Base-by-base conservation (phyloP, 1,140 invertebrate species). In the Habropoda laboriosa region DNA sequence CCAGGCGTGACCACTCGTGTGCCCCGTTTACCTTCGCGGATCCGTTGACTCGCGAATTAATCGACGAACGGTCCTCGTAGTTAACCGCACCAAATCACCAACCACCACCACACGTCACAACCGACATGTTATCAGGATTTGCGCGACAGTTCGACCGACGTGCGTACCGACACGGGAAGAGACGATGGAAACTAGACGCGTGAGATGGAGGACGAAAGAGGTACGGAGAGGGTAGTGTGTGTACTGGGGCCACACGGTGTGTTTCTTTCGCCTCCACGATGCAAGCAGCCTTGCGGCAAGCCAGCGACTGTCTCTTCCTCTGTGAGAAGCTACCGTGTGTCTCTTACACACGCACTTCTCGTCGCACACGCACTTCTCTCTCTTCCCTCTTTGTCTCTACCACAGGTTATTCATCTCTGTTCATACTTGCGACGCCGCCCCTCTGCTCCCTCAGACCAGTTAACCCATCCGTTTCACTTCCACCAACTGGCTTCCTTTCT, bases 261-360 rank as follows among this genome's bases (percentile, higher is more conserved):
- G 60, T 49, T 83, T 85, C 88, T 82, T 81, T 82, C 83, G 81
- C 35, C 77, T 58, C n/a, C 8, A 70, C 88, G 91, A 89, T 89
- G 85, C 86, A 84, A 84, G 38, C 87, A 84, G 85, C 79, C 75
- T 90, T 88, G 86, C 86, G 82, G 87, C 87, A 71, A 82, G 30
- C 74, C 85, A 87, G 32, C 86, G 79, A 89, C 88, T 91, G 90
- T 89, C 88, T 88, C 83, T 75, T 81, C n/a, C 85, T 80, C 88
- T 84, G 88, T 80, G 85, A 86, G 85, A 88, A 89, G 86, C 90
- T 87, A 89, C 87, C 85, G 86, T 86, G 78, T 87, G 64, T 35
- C 85, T 86, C 80, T 71, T 86, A 84, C 68, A 81, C 73, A 60
- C 73, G 86, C n/a, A n/a, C n/a, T n/a, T n/a, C 80, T 80, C 61